A percentile compares a stretch with the other conserved stretches of the same genome.
These are phyloP conservation scores for Forbesichthys agassizii DNA, from an alignment of 2,113 vertebrate genomes.

Conservation along the genomic window DNA sequence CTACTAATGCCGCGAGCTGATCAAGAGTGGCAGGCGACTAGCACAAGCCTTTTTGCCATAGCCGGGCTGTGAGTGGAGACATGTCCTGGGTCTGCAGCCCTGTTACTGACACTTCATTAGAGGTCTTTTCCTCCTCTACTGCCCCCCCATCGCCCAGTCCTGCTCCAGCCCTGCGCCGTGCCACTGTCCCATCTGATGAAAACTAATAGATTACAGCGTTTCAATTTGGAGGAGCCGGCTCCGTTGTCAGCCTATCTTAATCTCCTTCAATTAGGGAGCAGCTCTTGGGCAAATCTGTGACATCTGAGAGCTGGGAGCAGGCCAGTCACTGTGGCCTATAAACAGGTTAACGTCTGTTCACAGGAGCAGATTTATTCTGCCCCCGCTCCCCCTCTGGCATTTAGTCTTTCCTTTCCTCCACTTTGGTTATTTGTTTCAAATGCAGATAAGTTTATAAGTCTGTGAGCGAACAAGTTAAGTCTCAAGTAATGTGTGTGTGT, in stretches of 20 bases:
- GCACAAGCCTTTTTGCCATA: conserved; percentile 60
- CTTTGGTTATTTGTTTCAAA: conserved; percentile 75
- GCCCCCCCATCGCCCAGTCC: conserved; percentile 5
- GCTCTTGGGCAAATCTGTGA: conserved; percentile 78
- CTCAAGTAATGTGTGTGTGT: conserved; percentile 4
- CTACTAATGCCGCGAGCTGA: conserved; percentile 46
- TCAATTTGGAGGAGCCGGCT: conserved; percentile 67
- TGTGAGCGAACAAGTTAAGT: conserved; percentile 38
- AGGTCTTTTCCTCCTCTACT: conserved; percentile 61
- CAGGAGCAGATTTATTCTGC: conserved; percentile 23
- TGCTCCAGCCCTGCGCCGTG: conserved; percentile 18
- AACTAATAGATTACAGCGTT: conserved; percentile 76
- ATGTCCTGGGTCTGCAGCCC: conserved; percentile 52
- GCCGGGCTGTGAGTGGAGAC: conserved; percentile 66
- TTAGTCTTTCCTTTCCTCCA: conserved; percentile 53
- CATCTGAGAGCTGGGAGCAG: conserved; percentile 69
- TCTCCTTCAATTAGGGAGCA: conserved; percentile 75
- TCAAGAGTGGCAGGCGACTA: conserved; percentile 64
- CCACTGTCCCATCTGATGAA: conserved; percentile 70
- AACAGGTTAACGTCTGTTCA: conserved; percentile 68
- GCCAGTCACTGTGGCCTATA: conserved; percentile 64
- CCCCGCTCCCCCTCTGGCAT: conserved; percentile 34
- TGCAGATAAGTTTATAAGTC: conserved; percentile 73
- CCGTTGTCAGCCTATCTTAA: conserved; percentile 74
- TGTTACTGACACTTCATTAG: conserved; percentile 71